These are phyloP conservation scores for Botia kubotai DNA, from an alignment of 2,797 vertebrate genomes.

Conservation along the genomic window DNA sequence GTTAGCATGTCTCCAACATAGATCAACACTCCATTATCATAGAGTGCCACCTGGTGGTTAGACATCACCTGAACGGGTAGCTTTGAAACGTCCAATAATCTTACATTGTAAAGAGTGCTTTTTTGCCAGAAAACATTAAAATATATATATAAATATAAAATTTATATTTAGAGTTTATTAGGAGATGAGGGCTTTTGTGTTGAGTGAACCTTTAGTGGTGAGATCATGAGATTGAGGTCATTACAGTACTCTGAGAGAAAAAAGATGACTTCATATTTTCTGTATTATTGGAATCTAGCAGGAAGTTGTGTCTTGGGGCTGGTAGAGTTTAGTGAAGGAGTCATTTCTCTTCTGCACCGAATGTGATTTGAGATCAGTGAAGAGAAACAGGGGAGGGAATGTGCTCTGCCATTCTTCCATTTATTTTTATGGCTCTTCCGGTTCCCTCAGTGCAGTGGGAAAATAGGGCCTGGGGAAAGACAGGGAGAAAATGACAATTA, in stretches of 20 bases:
- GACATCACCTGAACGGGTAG: too few species aligned
- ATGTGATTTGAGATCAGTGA: conserved; percentile 41
- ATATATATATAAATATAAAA: too few species aligned
- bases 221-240: conserved; percentile 4
- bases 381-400: conserved; percentile 29
- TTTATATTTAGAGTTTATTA: neutral
- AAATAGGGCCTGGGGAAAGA: conserved; percentile 41
- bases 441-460: conserved; percentile 40
- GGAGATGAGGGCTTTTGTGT: neutral
- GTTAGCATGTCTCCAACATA: neutral
- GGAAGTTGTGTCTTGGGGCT: conserved; percentile 45
- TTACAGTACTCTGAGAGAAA: conserved; percentile 14
- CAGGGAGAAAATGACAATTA: conserved; percentile 30
- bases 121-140: neutral
- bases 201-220: neutral
- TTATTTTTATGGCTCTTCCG: conserved; percentile 57
- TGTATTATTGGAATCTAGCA: conserved; percentile 36
- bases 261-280: conserved; percentile 50
- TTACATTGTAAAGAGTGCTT: neutral
- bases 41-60: conserved; percentile 51
- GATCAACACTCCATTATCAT: neutral
- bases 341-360: conserved; percentile 45
- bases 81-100: neutral
- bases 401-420: conserved; percentile 41
- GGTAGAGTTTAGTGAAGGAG: conserved; percentile 37